phyloP scores from a whole-genome alignment of 2,888 invertebrate species.

The Dorcus hopei region DNA sequence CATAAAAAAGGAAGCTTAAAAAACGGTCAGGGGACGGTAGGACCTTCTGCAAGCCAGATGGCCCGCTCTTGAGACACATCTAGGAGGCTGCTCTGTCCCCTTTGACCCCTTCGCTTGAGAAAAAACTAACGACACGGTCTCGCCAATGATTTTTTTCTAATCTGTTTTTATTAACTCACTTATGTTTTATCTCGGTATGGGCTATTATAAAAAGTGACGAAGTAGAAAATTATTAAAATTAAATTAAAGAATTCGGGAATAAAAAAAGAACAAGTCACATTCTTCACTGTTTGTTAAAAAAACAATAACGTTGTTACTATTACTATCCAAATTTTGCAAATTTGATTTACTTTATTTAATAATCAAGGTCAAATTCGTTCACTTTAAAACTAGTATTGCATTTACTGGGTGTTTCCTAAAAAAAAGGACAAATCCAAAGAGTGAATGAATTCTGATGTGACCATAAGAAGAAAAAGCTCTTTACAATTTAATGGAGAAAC shows the following conservation, averaged over 20 bases:
- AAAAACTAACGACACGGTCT: slow-evolving; percentile 29
- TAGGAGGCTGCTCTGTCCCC: slow-evolving; percentile 41
- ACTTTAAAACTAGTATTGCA: no score
- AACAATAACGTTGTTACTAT: no score
- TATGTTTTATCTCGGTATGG: slow-evolving; percentile 21
- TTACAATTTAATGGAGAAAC: no score
- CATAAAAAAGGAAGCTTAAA: slow-evolving; percentile 50
- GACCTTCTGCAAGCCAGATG: slow-evolving; percentile 28
- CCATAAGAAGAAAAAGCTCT: no score
- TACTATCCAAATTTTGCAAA: no score
- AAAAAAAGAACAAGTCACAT: background rate
- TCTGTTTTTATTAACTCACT: slow-evolving; percentile 3
- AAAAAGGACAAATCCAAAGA: no score
- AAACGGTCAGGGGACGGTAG: slow-evolving; percentile 47
- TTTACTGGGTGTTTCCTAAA: no score
- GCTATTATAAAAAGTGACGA: slow-evolving; percentile 23
- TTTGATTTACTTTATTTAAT: no score
- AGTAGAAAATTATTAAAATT: slow-evolving; percentile 26
- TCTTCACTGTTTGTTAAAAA: no score
- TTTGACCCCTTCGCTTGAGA: slow-evolving; percentile 44
- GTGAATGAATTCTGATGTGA: no score
- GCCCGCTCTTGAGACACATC: slow-evolving; percentile 35
- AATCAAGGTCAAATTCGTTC: no score
- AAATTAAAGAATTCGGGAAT: slow-evolving; percentile 8
- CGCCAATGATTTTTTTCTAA: slow-evolving; percentile 5